Base-by-base conservation (phyloP, 2,797 vertebrate genomes). In the Bovichtus diacanthus region DNA sequence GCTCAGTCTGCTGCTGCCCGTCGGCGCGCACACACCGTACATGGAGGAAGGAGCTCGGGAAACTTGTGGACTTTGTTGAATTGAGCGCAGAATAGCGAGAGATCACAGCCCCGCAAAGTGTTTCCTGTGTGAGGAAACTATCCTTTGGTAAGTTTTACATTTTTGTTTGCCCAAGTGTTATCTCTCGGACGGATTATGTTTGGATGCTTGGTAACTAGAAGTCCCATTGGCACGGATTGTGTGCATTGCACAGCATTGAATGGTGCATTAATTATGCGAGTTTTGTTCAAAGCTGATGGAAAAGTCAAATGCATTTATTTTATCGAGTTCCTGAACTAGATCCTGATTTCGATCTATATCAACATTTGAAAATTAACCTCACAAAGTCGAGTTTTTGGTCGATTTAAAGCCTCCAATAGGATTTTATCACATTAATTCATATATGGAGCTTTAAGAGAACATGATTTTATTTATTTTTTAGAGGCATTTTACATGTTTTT, bases 1-100 rank as follows among this genome's bases (percentile, higher is more conserved):
- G 78, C 81, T 92, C 94, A 95, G 89, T 95, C 77, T 84, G 85
- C 79, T 69, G 88, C 88, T 68, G 73, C 51, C 54, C 61, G 75
- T 34, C 85, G 46, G 78, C 39, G 73, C 82, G 71, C 83, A 44
- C 78, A 75, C 88, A 79, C 25, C 88, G 62, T 79, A 9, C 78
- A 62, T 38, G 77, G 82, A 76, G 78, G 23, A 63, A 70, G 29
- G 46, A 81, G 56, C 44, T 67, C 46, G 55, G 43, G 68, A 84
- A 64, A 84, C 55, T 65, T 25, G 39, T 50, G 55, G 63, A 83
- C 70, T 8, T 36, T 69, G 34, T 54, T 70, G 53, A 58, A 60
- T 11, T 53, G 61, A 67, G 19, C 39, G 61, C 55, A 56, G n/a
- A 63, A 44, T 12, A 19, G 27, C 6, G 16, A 11, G 31, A 77